Percentiles rank a stretch among this genome's conserved stretches.
These are phyloP conservation scores for Calidris pygmaea DNA, from an alignment of 2,113 vertebrate species.

Conservation along the genomic window DNA sequence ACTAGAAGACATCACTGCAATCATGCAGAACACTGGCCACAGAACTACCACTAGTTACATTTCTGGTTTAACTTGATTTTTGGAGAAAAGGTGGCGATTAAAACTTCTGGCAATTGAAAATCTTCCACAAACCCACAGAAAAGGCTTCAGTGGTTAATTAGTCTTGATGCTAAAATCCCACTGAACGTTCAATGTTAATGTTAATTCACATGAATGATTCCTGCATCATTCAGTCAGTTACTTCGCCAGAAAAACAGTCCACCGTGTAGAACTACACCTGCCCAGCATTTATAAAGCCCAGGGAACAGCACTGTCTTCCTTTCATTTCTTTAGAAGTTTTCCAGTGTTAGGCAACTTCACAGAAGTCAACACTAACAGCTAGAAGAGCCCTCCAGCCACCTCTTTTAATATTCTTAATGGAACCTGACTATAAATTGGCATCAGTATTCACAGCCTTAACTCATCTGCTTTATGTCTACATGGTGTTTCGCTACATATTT, in stretches of 20 bases:
- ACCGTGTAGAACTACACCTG: not conserved
- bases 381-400: not conserved
- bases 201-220: not conserved
- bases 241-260: not conserved
- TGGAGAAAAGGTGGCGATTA: not conserved
- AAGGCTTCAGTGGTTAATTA: not conserved
- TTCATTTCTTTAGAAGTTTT: not conserved
- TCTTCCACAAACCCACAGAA: not conserved
- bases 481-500: not conserved
- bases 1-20: not conserved
- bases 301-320: not conserved
- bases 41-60: not conserved
- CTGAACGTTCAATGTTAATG: not conserved
- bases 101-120: not conserved
- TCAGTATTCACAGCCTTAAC: not conserved
- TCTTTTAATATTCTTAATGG: not conserved
- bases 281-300: not conserved
- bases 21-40: rapidly evolving
- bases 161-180: not conserved
- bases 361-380: not conserved
- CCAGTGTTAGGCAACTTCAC: not conserved
- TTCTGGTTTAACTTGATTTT: not conserved
- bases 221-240: not conserved
- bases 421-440: not conserved
- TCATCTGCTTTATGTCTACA: not conserved